Conservation (phyloP, 2,797 vertebrate genomes). For the Eurystomus glaucurus region DNA sequence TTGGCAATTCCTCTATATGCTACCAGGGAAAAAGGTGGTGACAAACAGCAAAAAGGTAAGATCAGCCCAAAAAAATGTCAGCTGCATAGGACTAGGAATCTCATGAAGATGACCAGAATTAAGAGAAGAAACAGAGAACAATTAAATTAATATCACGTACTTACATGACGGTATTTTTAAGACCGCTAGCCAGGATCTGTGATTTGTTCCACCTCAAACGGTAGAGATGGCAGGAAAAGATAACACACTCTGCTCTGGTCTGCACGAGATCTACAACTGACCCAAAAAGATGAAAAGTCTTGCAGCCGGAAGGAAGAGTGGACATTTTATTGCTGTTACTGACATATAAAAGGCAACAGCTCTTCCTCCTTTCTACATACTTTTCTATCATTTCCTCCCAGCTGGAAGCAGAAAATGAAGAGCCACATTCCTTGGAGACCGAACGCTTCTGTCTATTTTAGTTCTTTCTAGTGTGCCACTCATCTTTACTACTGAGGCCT, state of each 20-base stretch:
- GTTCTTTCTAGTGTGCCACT: neutral
- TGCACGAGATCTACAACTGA: neutral
- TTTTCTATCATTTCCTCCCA: neutral
- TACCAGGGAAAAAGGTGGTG: neutral
- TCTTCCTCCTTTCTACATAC: neutral
- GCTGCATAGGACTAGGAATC: neutral
- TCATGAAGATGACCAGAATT: neutral
- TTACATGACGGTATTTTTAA: neutral
- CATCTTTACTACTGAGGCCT: neutral
- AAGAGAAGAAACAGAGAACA: neutral
- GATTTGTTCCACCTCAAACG: neutral
- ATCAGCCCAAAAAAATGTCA: neutral
- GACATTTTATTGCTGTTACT: neutral
- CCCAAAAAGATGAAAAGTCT: neutral
- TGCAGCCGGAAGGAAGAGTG: neutral
- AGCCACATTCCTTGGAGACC: neutral
- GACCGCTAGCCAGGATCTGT: neutral
- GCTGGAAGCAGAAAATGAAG: neutral
- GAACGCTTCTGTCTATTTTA: neutral
- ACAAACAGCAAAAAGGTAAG: neutral
- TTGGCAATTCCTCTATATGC: neutral
- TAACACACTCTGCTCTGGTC: neutral
- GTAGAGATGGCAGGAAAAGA: neutral
- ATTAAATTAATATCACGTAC: neutral
- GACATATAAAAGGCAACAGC: neutral